Conservation (phyloP, 2,113 vertebrate species). For the Tautogolabrus adspersus region DNA sequence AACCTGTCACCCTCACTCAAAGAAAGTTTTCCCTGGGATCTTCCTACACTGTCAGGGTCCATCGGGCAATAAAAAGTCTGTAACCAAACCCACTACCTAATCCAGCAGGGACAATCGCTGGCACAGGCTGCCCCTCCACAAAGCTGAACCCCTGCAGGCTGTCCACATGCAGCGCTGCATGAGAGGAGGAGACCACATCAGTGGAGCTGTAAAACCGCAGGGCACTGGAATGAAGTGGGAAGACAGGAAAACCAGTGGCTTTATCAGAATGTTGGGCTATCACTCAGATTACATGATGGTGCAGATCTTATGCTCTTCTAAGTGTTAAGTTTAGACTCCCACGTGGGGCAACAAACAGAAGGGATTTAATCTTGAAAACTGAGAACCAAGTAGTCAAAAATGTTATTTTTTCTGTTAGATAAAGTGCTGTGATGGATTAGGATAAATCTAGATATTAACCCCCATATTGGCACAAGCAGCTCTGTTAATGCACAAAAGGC, state of each 20-base stretch:
- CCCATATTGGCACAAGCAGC: too few species aligned
- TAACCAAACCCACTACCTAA: constrained; percentile 77
- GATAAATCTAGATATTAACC: too few species aligned
- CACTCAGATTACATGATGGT: constrained; percentile 12
- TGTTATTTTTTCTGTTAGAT: too few species aligned
- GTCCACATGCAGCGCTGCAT: constrained; percentile 23
- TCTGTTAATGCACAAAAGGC: constrained; percentile 44
- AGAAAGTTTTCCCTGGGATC: constrained; percentile 39
- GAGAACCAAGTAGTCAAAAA: not conserved
- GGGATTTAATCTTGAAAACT: too few species aligned
- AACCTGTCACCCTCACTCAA: constrained; percentile 76
- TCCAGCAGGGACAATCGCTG: constrained; percentile 73
- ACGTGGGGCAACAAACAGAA: too few species aligned
- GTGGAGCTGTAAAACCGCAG: constrained; percentile 41
- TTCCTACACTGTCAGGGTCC: constrained; percentile 55
- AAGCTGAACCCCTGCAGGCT: constrained; percentile 29
- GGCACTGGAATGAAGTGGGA: constrained; percentile 32
- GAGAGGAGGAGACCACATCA: constrained; percentile 43
- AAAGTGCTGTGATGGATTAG: not conserved
- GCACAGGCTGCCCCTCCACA: constrained; percentile 47
- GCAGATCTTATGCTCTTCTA: not conserved
- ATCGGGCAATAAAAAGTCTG: constrained; percentile 75
- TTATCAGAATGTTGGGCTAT: not conserved
- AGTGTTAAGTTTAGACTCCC: not conserved
- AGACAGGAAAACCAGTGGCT: not conserved